phyloP scores from a whole-genome alignment of 1,140 invertebrate species.

The Papilio helenus region DNA sequence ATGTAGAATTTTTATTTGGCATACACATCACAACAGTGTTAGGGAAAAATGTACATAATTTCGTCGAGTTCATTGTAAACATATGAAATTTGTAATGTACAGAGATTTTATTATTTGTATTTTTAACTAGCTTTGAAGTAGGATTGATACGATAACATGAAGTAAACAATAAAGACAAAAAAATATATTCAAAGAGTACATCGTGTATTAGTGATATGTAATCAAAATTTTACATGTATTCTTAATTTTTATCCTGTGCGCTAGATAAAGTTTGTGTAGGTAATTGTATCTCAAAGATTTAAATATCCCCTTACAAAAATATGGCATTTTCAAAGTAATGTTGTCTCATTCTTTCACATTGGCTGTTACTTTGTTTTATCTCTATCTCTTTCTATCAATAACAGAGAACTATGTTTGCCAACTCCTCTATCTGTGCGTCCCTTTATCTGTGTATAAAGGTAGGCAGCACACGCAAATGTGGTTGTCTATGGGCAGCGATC shows the following conservation, averaged over 20 bases:
- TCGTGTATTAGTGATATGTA: constrained; percentile 56
- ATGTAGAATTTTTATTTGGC: constrained; percentile 5
- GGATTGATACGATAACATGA: constrained; percentile 59
- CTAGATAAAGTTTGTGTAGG: constrained; percentile 62
- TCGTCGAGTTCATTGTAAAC: constrained; percentile 26
- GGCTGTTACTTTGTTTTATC: not conserved
- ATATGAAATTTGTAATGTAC: constrained; percentile 48
- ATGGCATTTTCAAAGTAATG: not conserved
- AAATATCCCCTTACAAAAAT: constrained; percentile 8
- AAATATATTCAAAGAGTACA: constrained; percentile 55
- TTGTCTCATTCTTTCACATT: not conserved
- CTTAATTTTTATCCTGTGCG: constrained; percentile 62
- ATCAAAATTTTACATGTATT: constrained; percentile 70
- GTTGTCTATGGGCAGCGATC: no score
- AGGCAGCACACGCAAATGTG: no score
- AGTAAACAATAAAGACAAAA: constrained; percentile 47
- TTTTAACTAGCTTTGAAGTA: constrained; percentile 41
- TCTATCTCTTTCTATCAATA: not conserved
- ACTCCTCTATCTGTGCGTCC: no score
- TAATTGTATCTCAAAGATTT: constrained; percentile 53
- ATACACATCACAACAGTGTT: not conserved
- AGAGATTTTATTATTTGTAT: constrained; percentile 48
- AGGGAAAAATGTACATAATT: constrained; percentile 28
- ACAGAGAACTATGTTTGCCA: no score
- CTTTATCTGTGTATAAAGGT: no score